phyloP scores from a whole-genome alignment of 2,113 vertebrate genomes.

The Heptranchias perlo region DNA sequence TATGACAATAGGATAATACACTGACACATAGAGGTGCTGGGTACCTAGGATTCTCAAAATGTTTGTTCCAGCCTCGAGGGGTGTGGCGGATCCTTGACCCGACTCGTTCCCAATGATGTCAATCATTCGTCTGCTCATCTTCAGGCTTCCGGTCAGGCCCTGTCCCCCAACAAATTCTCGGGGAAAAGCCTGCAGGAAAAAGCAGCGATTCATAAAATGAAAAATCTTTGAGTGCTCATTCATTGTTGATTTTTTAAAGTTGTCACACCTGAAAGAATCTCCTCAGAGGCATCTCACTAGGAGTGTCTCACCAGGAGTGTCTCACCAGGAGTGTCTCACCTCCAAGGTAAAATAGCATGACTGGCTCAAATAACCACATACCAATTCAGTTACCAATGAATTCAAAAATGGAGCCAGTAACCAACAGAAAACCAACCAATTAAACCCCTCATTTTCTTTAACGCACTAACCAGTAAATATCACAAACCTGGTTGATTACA shows the following conservation, averaged over 20 bases:
- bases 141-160: constrained; percentile 51
- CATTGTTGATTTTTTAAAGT: neutral
- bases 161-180: constrained; percentile 47
- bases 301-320: too few species aligned
- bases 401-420: too few species aligned
- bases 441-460: too few species aligned
- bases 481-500: too few species aligned
- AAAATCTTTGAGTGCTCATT: neutral
- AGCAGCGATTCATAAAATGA: neutral
- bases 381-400: too few species aligned
- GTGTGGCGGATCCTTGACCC: constrained; percentile 43
- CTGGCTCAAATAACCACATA: too few species aligned
- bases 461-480: too few species aligned
- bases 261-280: neutral
- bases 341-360: too few species aligned
- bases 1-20: neutral
- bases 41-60: constrained; percentile 62
- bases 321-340: too few species aligned
- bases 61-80: constrained; percentile 51
- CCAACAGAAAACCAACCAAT: too few species aligned
- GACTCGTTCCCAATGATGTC: constrained; percentile 51
- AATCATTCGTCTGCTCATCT: constrained; percentile 59
- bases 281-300: neutral
- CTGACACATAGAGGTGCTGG: neutral
- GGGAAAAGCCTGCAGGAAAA: constrained; percentile 50